Percentiles rank a stretch among this genome's conserved stretches.
These are phyloP conservation scores for Eurois occulta DNA, from an alignment of 2,888 invertebrate species.

Conservation along the genomic window DNA sequence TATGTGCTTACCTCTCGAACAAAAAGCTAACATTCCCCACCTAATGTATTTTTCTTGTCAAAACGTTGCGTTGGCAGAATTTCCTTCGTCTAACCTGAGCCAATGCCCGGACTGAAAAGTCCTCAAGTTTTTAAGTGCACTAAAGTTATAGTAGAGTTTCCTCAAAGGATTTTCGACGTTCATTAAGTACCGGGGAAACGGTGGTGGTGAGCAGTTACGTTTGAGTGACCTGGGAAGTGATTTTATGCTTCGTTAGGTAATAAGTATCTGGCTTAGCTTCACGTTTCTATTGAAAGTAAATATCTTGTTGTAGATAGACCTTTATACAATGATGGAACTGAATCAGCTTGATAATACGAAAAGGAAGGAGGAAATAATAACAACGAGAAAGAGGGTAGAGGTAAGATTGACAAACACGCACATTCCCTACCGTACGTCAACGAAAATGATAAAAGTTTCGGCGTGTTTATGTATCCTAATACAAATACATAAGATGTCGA, in stretches of 20 bases:
- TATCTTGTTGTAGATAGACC: background rate
- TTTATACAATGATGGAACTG: background rate
- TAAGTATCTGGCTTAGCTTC: constrained; percentile 2
- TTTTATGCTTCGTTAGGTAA: constrained; percentile 48
- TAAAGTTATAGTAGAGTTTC: constrained; percentile 62
- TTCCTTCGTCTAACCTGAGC: constrained; percentile 32
- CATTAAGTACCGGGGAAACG: constrained; percentile 61
- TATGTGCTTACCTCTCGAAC: constrained; percentile 30
- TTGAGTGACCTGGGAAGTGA: constrained; percentile 50
- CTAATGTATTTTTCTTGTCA: constrained; percentile 48
- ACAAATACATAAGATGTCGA: constrained; percentile 61
- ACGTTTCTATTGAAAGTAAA: background rate
- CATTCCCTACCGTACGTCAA: constrained; percentile 43
- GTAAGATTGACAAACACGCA: constrained; percentile 37
- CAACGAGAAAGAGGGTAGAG: constrained; percentile 14
- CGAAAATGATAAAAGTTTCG: constrained; percentile 52
- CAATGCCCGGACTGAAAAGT: constrained; percentile 48
- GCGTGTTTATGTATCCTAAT: constrained; percentile 56
- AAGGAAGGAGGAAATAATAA: constrained; percentile 27
- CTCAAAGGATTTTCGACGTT: constrained; percentile 59
- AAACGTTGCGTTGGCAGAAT: constrained; percentile 28
- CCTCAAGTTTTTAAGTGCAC: constrained; percentile 62
- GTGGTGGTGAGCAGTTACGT: constrained; percentile 54
- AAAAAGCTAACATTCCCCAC: constrained; percentile 49
- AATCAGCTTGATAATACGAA: background rate